Evolutionary conservation across 2,888 invertebrate species (phyloP).

Genomic region (Entomobrya multifasciata): DNA sequence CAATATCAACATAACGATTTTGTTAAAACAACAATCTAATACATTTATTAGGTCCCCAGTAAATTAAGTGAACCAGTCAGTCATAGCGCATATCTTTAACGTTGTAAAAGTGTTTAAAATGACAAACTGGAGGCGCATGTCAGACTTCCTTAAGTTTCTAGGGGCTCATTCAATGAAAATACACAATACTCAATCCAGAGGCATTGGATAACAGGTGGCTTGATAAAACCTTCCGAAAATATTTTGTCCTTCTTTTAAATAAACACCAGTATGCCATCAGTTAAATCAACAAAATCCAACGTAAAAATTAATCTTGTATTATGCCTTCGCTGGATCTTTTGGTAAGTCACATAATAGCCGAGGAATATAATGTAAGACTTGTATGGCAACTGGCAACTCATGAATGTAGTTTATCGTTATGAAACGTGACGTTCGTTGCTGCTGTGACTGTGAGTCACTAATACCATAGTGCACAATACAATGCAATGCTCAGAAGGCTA

Average conservation of each 20-base stretch:
- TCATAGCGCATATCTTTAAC: no score
- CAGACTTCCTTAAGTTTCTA: no score
- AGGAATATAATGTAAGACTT: not conserved
- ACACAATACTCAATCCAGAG: not conserved
- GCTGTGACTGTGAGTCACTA: no score
- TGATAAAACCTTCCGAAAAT: conserved; percentile 75
- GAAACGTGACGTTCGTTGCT: not conserved
- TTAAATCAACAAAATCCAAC: conserved; percentile 13
- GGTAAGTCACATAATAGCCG: not conserved
- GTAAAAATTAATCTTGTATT: conserved; percentile 1
- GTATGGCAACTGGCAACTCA: not conserved
- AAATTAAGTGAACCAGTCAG: no score
- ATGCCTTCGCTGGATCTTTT: not conserved
- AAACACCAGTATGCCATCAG: conserved; percentile 41
- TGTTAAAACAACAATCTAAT: no score
- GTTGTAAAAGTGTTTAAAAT: no score
- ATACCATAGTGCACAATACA: no score
- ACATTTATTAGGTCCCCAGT: no score
- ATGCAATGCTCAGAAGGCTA: no score
- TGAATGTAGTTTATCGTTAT: no score
- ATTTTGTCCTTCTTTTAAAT: conserved; percentile 67
- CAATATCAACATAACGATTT: no score
- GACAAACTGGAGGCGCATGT: no score
- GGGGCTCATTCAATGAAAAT: not conserved
- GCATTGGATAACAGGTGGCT: conserved; percentile 76